Percentiles rank a stretch among this genome's conserved stretches.
Evolutionary conservation across 2,888 invertebrate genomes (phyloP).

Genomic region (Chymomyza procnemis): DNA sequence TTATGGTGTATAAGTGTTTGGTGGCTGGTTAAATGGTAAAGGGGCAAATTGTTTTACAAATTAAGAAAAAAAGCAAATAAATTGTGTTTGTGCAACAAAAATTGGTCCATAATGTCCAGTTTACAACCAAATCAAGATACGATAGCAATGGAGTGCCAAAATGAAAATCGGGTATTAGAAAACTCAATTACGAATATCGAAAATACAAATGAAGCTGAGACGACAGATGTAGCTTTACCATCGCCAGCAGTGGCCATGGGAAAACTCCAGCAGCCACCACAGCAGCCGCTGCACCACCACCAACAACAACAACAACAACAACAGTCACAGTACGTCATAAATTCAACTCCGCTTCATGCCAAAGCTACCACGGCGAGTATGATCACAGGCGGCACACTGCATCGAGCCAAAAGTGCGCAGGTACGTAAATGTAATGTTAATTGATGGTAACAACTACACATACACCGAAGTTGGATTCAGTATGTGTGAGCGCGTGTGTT

Average conservation of each 20-base stretch:
- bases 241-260: conserved; percentile 12
- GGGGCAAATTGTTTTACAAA: conserved; percentile 35
- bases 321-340: conserved; percentile 67
- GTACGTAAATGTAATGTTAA: conserved; percentile 56
- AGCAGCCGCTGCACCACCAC: conserved; percentile 7
- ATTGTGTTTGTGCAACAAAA: conserved; percentile 31
- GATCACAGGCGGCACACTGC: conserved; percentile 61
- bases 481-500: background rate
- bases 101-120: background rate
- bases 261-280: conserved; percentile 23
- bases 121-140: conserved; percentile 17
- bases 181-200: conserved; percentile 65
- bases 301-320: conserved; percentile 22
- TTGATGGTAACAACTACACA: conserved; percentile 45
- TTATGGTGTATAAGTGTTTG: conserved; percentile 1
- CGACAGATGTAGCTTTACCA: background rate
- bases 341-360: conserved; percentile 62
- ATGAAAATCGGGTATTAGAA: conserved; percentile 67
- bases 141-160: conserved; percentile 59
- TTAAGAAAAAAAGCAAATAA: conserved; percentile 24
- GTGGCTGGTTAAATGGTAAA: conserved; percentile 27
- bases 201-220: conserved; percentile 35
- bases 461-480: background rate
- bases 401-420: conserved; percentile 60
- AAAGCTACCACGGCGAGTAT: conserved; percentile 61